These are phyloP conservation scores for Hyposoter didymator DNA, from an alignment of 2,888 invertebrate genomes.

Conservation along the genomic window DNA sequence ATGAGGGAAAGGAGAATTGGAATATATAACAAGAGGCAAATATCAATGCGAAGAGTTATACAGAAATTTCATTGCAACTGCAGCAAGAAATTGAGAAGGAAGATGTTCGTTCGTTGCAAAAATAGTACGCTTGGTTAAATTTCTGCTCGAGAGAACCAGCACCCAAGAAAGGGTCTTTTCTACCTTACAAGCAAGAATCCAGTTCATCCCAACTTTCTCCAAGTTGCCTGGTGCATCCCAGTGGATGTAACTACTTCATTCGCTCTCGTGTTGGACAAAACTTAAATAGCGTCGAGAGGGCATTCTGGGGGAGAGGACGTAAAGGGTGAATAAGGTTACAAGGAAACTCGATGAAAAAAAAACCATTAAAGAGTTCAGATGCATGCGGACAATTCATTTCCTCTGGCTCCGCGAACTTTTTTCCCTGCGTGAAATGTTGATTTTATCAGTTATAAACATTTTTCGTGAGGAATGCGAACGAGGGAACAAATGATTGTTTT, in stretches of 20 bases:
- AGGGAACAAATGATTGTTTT: no score
- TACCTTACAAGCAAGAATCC: constrained; percentile 40
- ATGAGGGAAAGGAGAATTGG: not conserved
- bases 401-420: no score
- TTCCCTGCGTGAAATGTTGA: no score
- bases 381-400: not conserved
- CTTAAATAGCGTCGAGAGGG: constrained; percentile 43
- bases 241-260: constrained; percentile 47
- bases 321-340: constrained; percentile 21
- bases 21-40: constrained; percentile 26
- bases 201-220: constrained; percentile 51
- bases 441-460: no score
- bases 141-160: constrained; percentile 31
- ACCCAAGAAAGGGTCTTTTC: constrained; percentile 22
- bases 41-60: constrained; percentile 22
- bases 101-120: constrained; percentile 16
- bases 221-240: constrained; percentile 40
- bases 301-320: not conserved
- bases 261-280: constrained; percentile 42
- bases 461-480: no score
- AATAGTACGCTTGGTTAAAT: constrained; percentile 37
- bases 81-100: constrained; percentile 18
- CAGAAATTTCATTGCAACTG: constrained; percentile 28
- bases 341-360: constrained; percentile 10
- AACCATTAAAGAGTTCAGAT: not conserved